phyloP scores from a whole-genome alignment of 2,113 vertebrate genomes.

The Arvicanthis niloticus region DNA sequence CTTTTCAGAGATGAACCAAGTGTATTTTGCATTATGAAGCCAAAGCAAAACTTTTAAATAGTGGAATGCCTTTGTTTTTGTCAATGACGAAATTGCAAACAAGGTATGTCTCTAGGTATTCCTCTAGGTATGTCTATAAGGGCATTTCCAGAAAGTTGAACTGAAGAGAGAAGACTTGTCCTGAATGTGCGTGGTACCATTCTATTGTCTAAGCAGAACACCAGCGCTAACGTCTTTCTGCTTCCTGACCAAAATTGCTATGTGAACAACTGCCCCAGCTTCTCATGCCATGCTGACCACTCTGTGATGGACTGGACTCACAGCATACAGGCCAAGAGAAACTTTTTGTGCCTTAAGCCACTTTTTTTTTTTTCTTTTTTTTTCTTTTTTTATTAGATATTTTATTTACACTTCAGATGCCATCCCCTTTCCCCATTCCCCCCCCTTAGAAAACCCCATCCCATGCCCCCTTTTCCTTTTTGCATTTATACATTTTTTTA shows the following conservation, averaged over 20 bases:
- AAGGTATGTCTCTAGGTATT: too few relatives aligned
- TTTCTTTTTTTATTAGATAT: too few relatives aligned
- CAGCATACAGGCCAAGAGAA: too few relatives aligned
- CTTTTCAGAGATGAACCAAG: neutral
- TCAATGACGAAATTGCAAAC: neutral
- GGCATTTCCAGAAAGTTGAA: neutral
- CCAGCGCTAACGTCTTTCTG: too few relatives aligned
- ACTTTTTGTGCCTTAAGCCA: neutral
- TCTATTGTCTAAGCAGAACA: neutral
- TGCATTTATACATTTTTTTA: too few relatives aligned
- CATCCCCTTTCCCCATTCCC: too few relatives aligned
- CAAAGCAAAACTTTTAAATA: neutral
- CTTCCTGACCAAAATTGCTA: neutral
- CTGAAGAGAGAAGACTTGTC: neutral
- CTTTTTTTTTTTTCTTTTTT: too few relatives aligned
- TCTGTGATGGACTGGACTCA: neutral
- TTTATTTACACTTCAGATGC: too few relatives aligned
- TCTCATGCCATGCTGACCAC: neutral
- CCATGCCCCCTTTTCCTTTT: too few relatives aligned
- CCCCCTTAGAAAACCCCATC: too few relatives aligned
- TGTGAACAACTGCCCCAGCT: neutral
- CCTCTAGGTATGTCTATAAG: too few relatives aligned
- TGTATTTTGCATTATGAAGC: neutral
- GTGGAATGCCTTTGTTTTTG: neutral
- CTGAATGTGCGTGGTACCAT: neutral